Evolutionary conservation across 2,113 vertebrate species (phyloP).

Genomic region (Macrotis lagotis): DNA sequence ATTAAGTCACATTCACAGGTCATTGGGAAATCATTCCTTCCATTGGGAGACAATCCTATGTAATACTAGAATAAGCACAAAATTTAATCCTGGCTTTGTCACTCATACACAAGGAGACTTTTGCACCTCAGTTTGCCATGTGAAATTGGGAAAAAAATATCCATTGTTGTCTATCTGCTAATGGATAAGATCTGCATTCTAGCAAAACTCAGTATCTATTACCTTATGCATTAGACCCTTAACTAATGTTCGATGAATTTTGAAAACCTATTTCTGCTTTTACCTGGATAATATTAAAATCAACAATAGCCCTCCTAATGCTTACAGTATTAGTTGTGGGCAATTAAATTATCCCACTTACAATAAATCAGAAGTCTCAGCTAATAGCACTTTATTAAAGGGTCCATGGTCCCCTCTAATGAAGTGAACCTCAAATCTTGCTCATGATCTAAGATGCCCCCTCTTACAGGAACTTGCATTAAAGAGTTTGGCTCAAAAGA

Average conservation of each 20-base stretch:
- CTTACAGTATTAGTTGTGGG: neutral
- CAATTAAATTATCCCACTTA: too few species aligned
- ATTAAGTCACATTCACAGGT: neutral
- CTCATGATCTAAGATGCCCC: too few species aligned
- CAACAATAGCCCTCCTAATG: neutral
- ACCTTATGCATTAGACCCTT: neutral
- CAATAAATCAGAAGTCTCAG: too few species aligned
- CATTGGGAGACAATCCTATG: neutral
- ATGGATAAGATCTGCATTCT: neutral
- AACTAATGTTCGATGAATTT: neutral
- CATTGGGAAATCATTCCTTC: constrained; percentile 2
- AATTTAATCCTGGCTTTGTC: constrained; percentile 1
- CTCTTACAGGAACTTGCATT: too few species aligned
- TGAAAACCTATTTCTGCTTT: neutral
- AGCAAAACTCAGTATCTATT: neutral
- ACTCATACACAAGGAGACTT: constrained; percentile 25
- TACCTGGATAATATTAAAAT: neutral
- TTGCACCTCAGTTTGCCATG: neutral
- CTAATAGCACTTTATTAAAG: too few species aligned
- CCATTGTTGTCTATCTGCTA: neutral
- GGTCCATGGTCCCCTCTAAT: too few species aligned
- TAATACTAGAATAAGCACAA: neutral
- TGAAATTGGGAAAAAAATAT: neutral
- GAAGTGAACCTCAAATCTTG: too few species aligned
- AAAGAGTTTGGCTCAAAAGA: too few species aligned